Base-by-base conservation (phyloP, 1,140 invertebrate genomes). In the Hycleus cichorii region DNA sequence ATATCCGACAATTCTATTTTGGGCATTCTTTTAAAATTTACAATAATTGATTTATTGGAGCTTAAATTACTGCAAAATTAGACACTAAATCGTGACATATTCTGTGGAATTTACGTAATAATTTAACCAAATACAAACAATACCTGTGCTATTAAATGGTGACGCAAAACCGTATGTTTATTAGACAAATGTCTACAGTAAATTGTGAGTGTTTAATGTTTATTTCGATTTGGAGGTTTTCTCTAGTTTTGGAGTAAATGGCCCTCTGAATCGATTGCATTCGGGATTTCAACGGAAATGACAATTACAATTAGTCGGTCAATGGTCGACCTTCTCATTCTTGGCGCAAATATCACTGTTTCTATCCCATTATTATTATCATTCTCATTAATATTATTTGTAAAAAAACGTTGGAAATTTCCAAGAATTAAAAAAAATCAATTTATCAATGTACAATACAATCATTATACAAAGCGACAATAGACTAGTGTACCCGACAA, bases 81-180 rank as follows among this genome's bases (percentile, higher is more conserved):
- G 18, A 18, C 18, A 18, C 1, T 32, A 32, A 4, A 32, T 7
- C 32, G 32, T 4, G 7, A 32, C 32, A 32, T 32, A 4, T 7
- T 32, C 32, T 32, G 1, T 32, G 4, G 32, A 32, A 32, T 32
- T 32, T 32, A 32, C 32, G 32, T 32, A 32, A 32, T 32, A 32
- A 32, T 48, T 48, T 48, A 48, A 48, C 8, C 24, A 48, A 32
- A 48, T 7, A 32, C 26, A 48, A 48, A 48, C 47, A 48, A 48
- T 48, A 26, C 26, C 6, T 32, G 25, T 11, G 10, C 25, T 32
- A 8, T 26, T 26, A 48, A 48, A 48, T 11, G 43, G 32, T 53
- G 51, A 53, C 51, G 51, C 46, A 53, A 53, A 53, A 53, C 25
- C 42, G 49, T 42, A 5, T 32, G 32, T 32, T 32, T 32, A 32